These are phyloP conservation scores for Pelobates cultripes DNA, from an alignment of 2,797 vertebrate genomes.

Conservation along the genomic window DNA sequence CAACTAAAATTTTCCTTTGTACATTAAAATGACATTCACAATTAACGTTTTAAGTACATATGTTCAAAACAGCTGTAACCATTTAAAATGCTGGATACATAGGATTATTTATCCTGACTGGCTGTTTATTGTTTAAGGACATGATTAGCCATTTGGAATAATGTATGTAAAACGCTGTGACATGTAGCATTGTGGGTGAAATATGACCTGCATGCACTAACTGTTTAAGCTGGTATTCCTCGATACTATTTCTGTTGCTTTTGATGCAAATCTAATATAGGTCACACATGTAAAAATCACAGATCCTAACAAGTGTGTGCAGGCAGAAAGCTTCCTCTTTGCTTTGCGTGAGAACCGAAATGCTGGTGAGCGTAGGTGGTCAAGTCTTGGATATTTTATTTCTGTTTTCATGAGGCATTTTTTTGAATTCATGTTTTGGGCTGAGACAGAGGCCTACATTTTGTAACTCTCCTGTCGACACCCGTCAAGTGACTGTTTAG, in stretches of 20 bases:
- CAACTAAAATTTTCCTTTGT: conserved; percentile 25
- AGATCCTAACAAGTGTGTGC: background rate
- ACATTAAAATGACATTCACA: conserved; percentile 20
- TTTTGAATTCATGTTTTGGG: too few species aligned
- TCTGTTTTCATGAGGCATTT: too few species aligned
- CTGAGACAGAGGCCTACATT: too few species aligned
- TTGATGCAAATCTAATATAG: conserved; percentile 35
- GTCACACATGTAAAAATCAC: conserved; percentile 2
- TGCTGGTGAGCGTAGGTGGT: too few species aligned
- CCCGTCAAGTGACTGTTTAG: too few species aligned
- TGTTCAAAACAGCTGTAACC: conserved; percentile 33
- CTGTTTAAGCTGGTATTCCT: conserved; percentile 40
- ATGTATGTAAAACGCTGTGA: conserved; percentile 49
- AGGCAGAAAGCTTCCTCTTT: background rate
- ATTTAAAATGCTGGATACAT: conserved; percentile 51
- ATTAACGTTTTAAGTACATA: conserved; percentile 29
- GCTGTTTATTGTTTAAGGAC: conserved; percentile 43
- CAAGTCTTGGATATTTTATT: too few species aligned
- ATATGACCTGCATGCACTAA: conserved; percentile 26
- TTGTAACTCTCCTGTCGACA: too few species aligned
- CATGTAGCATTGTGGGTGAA: conserved; percentile 42
- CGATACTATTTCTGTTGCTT: background rate
- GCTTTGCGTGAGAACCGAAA: background rate
- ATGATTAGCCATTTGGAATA: conserved; percentile 43
- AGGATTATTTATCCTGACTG: conserved; percentile 53